A percentile compares a stretch with the other conserved stretches of the same genome.
These are phyloP conservation scores for Corythornis leucogaster DNA, from an alignment of 2,797 vertebrate species.

Conservation along the genomic window DNA sequence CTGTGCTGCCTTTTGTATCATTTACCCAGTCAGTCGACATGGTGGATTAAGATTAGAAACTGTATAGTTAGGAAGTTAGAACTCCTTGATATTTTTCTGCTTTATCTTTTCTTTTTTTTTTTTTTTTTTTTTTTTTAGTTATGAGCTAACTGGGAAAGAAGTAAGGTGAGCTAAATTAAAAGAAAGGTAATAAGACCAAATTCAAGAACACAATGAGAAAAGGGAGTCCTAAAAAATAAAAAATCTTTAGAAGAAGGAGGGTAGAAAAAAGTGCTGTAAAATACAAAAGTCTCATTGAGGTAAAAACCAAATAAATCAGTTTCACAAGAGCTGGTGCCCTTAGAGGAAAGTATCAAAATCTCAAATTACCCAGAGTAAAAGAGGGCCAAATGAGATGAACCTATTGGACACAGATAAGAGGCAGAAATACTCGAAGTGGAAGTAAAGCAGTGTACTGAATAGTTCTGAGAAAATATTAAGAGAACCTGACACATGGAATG, in stretches of 20 bases:
- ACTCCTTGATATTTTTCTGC: background rate
- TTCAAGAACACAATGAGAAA: background rate
- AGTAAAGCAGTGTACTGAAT: background rate
- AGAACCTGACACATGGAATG: background rate
- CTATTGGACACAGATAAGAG: background rate
- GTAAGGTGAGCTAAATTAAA: background rate
- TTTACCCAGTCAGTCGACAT: background rate
- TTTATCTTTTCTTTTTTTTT: background rate
- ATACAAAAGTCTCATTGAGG: background rate
- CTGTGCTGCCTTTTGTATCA: background rate
- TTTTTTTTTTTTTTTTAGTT: background rate
- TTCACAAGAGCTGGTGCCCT: background rate
- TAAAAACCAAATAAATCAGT: background rate
- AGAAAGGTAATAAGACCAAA: background rate
- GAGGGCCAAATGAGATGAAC: background rate
- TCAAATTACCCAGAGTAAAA: background rate
- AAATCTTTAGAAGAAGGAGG: background rate
- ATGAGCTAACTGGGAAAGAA: background rate
- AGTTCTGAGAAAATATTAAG: background rate
- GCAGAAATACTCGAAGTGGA: background rate
- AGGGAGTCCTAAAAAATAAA: background rate
- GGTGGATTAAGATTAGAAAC: conserved; percentile 14
- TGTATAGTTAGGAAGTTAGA: background rate
- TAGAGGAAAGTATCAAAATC: background rate
- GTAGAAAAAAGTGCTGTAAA: background rate